Percentiles rank a stretch among this genome's conserved stretches.
Conservation (phyloP, 1,140 invertebrate genomes). For the Melitaea cinxia region DNA sequence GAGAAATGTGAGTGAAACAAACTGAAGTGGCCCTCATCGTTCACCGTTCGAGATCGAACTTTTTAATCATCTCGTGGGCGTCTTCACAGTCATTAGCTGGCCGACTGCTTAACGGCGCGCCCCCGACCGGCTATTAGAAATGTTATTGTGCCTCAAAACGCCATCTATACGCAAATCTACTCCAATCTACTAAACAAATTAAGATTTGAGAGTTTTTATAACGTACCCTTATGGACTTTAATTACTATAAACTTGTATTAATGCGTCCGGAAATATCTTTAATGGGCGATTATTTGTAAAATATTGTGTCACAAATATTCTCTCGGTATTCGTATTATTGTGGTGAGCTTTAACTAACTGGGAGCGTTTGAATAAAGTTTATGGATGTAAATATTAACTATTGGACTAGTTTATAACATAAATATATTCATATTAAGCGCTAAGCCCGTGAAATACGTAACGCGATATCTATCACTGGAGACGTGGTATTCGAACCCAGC, state of each 20-base stretch:
- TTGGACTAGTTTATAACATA: background rate
- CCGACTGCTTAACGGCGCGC: slow-evolving; percentile 13
- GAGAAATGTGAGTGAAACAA: slow-evolving; percentile 21
- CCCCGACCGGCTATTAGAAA: slow-evolving; percentile 11
- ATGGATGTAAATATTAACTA: background rate
- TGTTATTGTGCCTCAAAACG: slow-evolving; percentile 11
- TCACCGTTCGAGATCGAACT: slow-evolving; percentile 26
- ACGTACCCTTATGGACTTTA: slow-evolving; percentile 3
- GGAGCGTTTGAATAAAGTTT: background rate
- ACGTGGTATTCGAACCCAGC: slow-evolving; percentile 44
- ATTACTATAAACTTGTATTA: slow-evolving; percentile 30
- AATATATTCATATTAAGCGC: slow-evolving; percentile 1
- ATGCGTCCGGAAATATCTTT: slow-evolving; percentile 16
- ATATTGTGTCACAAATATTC: slow-evolving; percentile 21
- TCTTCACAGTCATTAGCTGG: slow-evolving; percentile 26
- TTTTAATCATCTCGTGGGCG: slow-evolving; percentile 28
- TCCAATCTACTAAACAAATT: slow-evolving; percentile 17
- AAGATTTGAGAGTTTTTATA: background rate
- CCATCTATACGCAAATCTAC: slow-evolving; percentile 21
- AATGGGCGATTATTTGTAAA: slow-evolving; percentile 20
- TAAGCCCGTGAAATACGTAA: slow-evolving; percentile 39
- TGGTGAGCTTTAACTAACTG: background rate
- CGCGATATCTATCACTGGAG: slow-evolving; percentile 44
- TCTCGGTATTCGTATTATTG: background rate
- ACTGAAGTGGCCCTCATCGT: slow-evolving; percentile 9